Conservation (phyloP, 2,113 vertebrate species). For the Toxotes chatareus region DNA sequence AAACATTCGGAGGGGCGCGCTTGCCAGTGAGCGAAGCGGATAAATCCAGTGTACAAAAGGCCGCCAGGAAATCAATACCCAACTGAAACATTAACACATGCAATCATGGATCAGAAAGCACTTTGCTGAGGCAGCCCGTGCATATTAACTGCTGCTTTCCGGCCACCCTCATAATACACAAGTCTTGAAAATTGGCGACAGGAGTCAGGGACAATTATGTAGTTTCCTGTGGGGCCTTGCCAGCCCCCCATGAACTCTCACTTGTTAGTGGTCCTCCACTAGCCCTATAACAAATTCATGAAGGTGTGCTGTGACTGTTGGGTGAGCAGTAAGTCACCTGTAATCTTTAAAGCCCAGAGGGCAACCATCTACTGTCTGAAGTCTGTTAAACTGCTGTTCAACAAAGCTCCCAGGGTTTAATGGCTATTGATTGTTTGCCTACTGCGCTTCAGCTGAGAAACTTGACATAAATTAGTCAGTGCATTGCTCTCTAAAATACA, state of each 20-base stretch:
- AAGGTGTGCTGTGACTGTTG: constrained; percentile 53
- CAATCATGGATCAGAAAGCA: constrained; percentile 91
- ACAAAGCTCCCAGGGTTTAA: constrained; percentile 78
- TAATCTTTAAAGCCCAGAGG: constrained; percentile 78
- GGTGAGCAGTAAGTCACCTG: constrained; percentile 77
- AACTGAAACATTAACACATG: constrained; percentile 94
- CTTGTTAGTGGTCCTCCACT: constrained; percentile 40
- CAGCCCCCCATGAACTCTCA: constrained; percentile 45
- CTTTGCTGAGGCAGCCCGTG: constrained; percentile 87
- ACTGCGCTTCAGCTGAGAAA: constrained; percentile 72
- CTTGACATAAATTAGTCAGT: constrained; percentile 79
- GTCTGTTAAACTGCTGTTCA: constrained; percentile 76
- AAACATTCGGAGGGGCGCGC: constrained; percentile 89
- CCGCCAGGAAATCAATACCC: constrained; percentile 92
- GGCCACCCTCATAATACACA: constrained; percentile 81
- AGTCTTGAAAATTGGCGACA: constrained; percentile 70
- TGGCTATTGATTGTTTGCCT: constrained; percentile 77
- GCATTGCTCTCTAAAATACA: constrained; percentile 59
- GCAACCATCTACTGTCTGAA: constrained; percentile 65
- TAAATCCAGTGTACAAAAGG: constrained; percentile 92
- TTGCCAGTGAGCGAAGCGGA: constrained; percentile 82
- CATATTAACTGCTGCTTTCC: constrained; percentile 87
- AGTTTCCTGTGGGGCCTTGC: constrained; percentile 52
- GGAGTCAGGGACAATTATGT: constrained; percentile 73
- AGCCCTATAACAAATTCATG: constrained; percentile 51